Base-by-base conservation (phyloP, 2,888 invertebrate genomes). In the Oscheius sp. region DNA sequence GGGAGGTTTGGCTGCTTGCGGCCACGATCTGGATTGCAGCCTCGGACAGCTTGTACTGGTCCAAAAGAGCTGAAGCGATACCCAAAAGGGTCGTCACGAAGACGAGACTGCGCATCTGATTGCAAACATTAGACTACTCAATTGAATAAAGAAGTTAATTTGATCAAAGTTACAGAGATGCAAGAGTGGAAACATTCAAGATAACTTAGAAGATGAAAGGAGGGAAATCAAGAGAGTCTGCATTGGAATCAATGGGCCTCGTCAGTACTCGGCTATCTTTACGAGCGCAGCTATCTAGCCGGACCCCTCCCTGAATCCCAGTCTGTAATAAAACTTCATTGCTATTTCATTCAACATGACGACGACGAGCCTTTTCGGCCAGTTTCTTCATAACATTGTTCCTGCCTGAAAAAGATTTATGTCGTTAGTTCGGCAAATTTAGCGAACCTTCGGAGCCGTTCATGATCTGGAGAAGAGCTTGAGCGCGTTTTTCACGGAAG, bases 21-120 rank as follows among this genome's bases (percentile, higher is more conserved):
- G 73, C 73, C 32, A 73, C 50, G 7, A 73, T 32, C 29, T 79
- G 74, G 57, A 81, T 78, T 7, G 65, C 29, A 0, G 78, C 74
- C 32, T 75, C 71, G 29, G 65, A 47, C 9, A 79, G 73, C 3
- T 55, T 10, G 70, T 79, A 79, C 10, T 68, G 35, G 37, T 33
- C 37, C 55, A 68, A 33, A n/a, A 50, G 32, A 32, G 70, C 59
- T 4, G 9, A 32, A n/a, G 47, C 11, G n/a, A 47, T 32, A 5
- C 37, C 58, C n/a, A 58, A 7, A 29, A 33, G 32, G 5, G 53
- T 32, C 37, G 51, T 29, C 29, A 70, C 42, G 50, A 70, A 21
- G 58, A 70, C 29, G 32, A 70, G n/a, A 37, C 32, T 21, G 21
- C 57, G 70, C 70, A 70, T 70, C 66, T 66, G 53, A 21, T 13